Conservation (phyloP, 2,888 invertebrate species). For the Augiades crinisus region DNA sequence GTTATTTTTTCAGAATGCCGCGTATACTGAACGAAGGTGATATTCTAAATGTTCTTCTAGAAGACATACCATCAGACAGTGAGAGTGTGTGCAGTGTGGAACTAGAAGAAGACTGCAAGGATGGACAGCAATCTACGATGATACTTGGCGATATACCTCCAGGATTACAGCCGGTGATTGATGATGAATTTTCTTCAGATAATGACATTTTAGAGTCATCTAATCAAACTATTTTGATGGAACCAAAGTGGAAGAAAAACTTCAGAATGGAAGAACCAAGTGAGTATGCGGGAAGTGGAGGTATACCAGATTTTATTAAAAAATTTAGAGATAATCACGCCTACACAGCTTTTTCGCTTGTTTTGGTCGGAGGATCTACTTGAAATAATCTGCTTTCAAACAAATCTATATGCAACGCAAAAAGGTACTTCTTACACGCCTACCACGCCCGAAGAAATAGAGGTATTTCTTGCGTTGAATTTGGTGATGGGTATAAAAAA, state of each 20-base stretch:
- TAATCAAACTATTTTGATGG: too few relatives aligned
- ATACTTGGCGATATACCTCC: neutral
- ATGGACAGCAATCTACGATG: too few relatives aligned
- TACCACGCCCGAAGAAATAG: neutral
- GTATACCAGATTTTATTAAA: too few relatives aligned
- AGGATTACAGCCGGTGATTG: neutral
- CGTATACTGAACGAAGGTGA: neutral
- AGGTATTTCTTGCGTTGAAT: neutral
- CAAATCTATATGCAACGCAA: neutral
- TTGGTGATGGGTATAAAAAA: constrained; percentile 15
- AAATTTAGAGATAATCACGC: too few relatives aligned
- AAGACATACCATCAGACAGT: neutral
- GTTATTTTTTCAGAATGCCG: too few relatives aligned
- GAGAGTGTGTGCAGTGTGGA: neutral
- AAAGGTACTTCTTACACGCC: neutral
- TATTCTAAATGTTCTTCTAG: neutral
- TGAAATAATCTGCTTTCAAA: neutral
- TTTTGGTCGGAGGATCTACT: neutral
- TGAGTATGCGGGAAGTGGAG: too few relatives aligned
- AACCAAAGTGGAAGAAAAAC: too few relatives aligned
- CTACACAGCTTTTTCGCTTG: neutral
- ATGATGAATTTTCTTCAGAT: neutral
- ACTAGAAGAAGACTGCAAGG: neutral
- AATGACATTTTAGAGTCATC: too few relatives aligned
- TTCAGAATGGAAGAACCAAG: too few relatives aligned